Evolutionary conservation across 2,888 invertebrate species (phyloP), one percentile per base, ranked within the genome.

Genomic region (Loripinus fragilis): DNA sequence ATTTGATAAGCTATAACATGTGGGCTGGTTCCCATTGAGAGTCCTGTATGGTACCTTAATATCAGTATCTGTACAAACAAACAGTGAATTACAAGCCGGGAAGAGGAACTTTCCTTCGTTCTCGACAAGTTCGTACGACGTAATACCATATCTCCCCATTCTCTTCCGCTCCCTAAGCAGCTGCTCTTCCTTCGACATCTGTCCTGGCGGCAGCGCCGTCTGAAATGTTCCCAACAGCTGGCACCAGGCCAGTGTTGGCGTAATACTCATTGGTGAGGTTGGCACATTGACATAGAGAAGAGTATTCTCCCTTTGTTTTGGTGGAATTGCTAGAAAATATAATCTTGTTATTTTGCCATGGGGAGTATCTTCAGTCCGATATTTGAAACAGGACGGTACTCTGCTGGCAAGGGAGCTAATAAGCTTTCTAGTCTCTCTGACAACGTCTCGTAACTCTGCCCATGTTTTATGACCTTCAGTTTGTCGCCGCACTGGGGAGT

Each of bases 101-200:
- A 98, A 98, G 77, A 98, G 96, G 87, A 99, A 96, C 90, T 97
- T 96, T 35, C 98, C 98, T 33, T 96, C 96, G 10, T 95, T 95
- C 42, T 95, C 95, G 89, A 98, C 97, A 71, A 98, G 95, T 93
- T 98, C 98, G 91, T 98, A 99, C 0, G 97, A 97, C 0, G 98
- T 98, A 75, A 99, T 98, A 30, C 99, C 93, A 96, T 97, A 97
- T 0, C 97, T 97, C 0, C 98, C 96, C 55, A 98, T 95, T 73
- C 99, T 95, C 94, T 98, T 98, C 35, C 99, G 94, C 93, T 99
- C 99, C 95, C 97, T 96, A 79, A 98, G 94, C 71, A 99, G 93
- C 93, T 98, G 97, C 92, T 98, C 98, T 92, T 98, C 98, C 45
- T 97, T 95, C 0, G 97, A 97, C 74, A 95, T 96, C 95, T 90